phyloP scores from a whole-genome alignment of 2,113 vertebrate species.

The Hystrix cristata region DNA sequence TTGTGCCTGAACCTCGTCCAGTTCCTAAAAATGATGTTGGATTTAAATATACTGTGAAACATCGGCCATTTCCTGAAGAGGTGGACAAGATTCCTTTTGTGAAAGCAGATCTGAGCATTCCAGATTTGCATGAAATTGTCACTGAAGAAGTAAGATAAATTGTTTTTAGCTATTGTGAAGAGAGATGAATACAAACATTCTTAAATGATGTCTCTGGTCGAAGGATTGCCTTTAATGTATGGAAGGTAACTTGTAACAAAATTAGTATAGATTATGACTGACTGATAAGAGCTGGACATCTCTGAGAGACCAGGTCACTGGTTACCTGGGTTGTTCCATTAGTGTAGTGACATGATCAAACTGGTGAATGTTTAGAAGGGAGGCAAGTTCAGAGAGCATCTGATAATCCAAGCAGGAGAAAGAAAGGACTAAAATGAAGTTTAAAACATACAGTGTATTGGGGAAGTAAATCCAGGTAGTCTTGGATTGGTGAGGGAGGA shows the following conservation, averaged over 20 bases:
- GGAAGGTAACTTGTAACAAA: not conserved
- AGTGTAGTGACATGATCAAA: not conserved
- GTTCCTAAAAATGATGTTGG: constrained; percentile 94
- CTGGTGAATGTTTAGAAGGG: not conserved
- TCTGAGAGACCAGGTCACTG: not conserved
- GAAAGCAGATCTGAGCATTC: constrained; percentile 98
- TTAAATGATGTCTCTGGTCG: not conserved
- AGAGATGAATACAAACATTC: not conserved
- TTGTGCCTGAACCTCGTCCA: constrained; percentile 95
- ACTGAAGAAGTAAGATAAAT: constrained; percentile 93
- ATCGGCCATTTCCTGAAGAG: constrained; percentile 97
- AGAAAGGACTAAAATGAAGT: not conserved
- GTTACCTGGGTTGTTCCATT: not conserved
- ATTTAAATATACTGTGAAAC: constrained; percentile 95
- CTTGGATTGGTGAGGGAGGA: constrained; percentile 17
- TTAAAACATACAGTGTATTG: not conserved
- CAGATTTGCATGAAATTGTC: constrained; percentile 97
- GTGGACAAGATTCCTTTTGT: constrained; percentile 98
- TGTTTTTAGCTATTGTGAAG: constrained; percentile 47
- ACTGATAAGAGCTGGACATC: not conserved
- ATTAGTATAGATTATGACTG: not conserved
- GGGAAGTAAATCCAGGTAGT: not conserved
- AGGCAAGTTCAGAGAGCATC: not conserved
- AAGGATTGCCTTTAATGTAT: not conserved
- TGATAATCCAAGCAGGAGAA: not conserved